Evolutionary conservation across 2,888 invertebrate genomes (phyloP).

Genomic region (Minunthozetes semirufus): DNA sequence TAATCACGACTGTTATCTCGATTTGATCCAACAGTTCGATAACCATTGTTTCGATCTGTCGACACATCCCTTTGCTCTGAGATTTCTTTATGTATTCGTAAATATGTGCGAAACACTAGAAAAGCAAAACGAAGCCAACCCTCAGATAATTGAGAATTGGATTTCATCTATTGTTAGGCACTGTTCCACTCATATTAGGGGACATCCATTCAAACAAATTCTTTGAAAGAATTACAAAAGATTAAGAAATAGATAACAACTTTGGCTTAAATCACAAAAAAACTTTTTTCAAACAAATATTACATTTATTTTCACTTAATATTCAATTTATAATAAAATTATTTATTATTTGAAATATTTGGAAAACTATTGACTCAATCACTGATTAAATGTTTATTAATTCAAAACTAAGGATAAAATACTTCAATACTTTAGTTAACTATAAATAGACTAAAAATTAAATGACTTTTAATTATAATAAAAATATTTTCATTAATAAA

Average conservation of each 20-base stretch:
- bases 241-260: background rate
- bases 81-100: constrained; percentile 50
- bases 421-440: too few relatives aligned
- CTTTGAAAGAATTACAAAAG: background rate
- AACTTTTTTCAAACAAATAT: background rate
- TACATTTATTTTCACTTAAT: background rate
- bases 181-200: background rate
- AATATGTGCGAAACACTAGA: constrained; percentile 50
- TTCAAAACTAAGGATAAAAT: too few relatives aligned
- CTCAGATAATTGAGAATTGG: constrained; percentile 16
- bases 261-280: background rate
- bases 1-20: constrained; percentile 29
- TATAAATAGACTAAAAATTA: too few relatives aligned
- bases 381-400: too few relatives aligned
- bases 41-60: constrained; percentile 38
- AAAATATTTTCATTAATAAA: too few relatives aligned
- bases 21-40: constrained; percentile 31
- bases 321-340: background rate
- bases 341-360: too few relatives aligned
- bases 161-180: constrained; percentile 27
- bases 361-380: too few relatives aligned
- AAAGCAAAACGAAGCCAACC: background rate
- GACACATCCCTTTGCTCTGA: constrained; percentile 50
- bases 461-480: too few relatives aligned
- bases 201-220: constrained; percentile 26